Percentiles rank a stretch among this genome's conserved stretches.
These are phyloP conservation scores for Spinus pinus DNA, from an alignment of 2,797 vertebrate genomes.

Conservation along the genomic window DNA sequence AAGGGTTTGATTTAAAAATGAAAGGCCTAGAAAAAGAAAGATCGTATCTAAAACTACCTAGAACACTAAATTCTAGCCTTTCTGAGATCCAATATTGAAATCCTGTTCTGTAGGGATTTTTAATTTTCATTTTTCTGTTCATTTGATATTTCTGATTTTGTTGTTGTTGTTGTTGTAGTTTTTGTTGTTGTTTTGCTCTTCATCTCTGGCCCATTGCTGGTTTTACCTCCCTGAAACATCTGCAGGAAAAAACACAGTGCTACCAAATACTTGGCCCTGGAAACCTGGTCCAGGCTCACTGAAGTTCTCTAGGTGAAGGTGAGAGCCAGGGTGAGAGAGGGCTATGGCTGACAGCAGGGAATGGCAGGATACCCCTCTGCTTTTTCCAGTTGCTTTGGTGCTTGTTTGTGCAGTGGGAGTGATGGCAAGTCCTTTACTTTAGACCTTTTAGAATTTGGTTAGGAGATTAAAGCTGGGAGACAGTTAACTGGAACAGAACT, in stretches of 20 bases:
- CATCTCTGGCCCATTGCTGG: neutral
- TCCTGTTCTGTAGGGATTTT: neutral
- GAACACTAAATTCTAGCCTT: neutral
- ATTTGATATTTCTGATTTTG: neutral
- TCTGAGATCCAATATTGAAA: neutral
- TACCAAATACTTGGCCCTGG: accelerated
- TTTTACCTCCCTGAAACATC: neutral
- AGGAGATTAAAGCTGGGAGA: neutral
- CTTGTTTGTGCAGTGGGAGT: neutral
- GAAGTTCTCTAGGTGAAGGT: neutral
- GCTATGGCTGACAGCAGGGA: neutral
- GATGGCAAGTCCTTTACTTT: neutral
- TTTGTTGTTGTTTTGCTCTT: neutral
- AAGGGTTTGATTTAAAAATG: neutral
- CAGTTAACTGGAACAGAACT: neutral
- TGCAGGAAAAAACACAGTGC: neutral
- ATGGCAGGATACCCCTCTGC: neutral
- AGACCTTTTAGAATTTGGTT: neutral
- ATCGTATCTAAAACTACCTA: neutral
- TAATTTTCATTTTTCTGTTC: neutral
- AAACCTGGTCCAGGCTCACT: neutral
- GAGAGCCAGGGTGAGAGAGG: neutral
- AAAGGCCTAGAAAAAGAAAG: neutral
- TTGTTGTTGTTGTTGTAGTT: neutral
- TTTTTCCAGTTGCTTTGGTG: neutral